These are phyloP conservation scores for Pseudomugil gertrudae DNA, from an alignment of 2,797 vertebrate species.

Conservation along the genomic window DNA sequence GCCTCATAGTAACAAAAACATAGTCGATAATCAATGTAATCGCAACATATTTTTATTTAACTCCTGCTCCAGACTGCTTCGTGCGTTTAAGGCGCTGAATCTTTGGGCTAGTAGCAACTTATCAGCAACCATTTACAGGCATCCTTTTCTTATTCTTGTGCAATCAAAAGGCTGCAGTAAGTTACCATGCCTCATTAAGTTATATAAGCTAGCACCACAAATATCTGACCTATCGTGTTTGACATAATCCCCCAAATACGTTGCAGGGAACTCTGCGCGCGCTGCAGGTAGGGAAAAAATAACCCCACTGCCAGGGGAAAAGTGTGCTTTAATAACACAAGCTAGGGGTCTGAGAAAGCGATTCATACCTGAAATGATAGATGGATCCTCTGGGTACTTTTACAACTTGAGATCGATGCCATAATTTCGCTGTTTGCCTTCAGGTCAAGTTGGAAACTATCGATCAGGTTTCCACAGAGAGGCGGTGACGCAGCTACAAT, in stretches of 20 bases:
- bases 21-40: not conserved
- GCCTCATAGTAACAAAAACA: not conserved
- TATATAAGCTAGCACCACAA: constrained; percentile 18
- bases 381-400: constrained; percentile 1
- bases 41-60: not conserved
- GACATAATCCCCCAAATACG: constrained; percentile 58
- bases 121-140: not conserved
- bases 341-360: not conserved
- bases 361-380: constrained; percentile 64
- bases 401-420: constrained; percentile 30
- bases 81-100: not conserved
- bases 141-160: not conserved
- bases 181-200: not conserved
- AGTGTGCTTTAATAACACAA: constrained; percentile 13
- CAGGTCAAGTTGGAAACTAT: constrained; percentile 28
- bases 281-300: constrained; percentile 9
- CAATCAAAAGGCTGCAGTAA: not conserved
- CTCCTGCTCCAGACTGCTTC: not conserved
- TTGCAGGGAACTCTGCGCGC: constrained; percentile 48
- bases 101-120: not conserved
- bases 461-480: constrained; percentile 55
- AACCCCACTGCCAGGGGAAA: not conserved
- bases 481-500: constrained; percentile 69
- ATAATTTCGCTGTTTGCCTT: constrained; percentile 46
- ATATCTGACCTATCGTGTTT: constrained; percentile 41